Conservation (phyloP, 2,888 invertebrate species). For the Gymnocheta viridis region DNA sequence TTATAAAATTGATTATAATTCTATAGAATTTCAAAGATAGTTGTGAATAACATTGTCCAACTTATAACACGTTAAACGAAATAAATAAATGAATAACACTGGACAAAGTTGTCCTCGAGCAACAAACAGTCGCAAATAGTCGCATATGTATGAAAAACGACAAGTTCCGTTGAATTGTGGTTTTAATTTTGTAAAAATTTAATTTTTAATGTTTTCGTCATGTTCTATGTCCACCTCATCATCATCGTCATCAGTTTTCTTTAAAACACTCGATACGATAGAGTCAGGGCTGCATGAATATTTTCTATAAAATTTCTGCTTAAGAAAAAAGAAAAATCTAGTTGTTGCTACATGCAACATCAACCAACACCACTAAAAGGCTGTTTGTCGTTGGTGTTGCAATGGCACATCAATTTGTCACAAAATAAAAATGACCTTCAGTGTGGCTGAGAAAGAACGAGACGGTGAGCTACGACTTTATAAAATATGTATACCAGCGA, state of each 20-base stretch:
- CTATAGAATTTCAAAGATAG: slow-evolving; percentile 50
- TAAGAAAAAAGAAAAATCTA: neutral
- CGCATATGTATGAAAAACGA: neutral
- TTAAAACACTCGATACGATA: slow-evolving; percentile 18
- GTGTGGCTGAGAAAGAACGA: neutral
- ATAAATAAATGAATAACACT: neutral
- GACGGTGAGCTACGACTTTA: neutral
- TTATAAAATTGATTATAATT: slow-evolving; percentile 62
- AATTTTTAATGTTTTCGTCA: slow-evolving; percentile 60
- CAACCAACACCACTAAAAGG: neutral
- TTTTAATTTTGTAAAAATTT: slow-evolving; percentile 46
- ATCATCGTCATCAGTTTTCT: slow-evolving; percentile 61
- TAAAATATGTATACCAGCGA: neutral
- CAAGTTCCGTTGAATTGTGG: slow-evolving; percentile 44
- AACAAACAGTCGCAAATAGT: neutral
- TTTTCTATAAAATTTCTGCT: slow-evolving; percentile 1
- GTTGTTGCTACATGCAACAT: neutral
- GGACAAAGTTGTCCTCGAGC: neutral
- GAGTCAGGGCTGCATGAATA: neutral
- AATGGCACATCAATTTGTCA: slow-evolving; percentile 74
- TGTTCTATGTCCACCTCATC: slow-evolving; percentile 67
- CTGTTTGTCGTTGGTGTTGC: slow-evolving; percentile 42
- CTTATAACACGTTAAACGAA: slow-evolving; percentile 37
- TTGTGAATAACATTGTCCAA: slow-evolving; percentile 22
- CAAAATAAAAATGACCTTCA: slow-evolving; percentile 72